Percentiles rank a stretch among this genome's conserved stretches.
Conservation (phyloP, 2,888 invertebrate genomes). For the Dysmachus trigonus region DNA sequence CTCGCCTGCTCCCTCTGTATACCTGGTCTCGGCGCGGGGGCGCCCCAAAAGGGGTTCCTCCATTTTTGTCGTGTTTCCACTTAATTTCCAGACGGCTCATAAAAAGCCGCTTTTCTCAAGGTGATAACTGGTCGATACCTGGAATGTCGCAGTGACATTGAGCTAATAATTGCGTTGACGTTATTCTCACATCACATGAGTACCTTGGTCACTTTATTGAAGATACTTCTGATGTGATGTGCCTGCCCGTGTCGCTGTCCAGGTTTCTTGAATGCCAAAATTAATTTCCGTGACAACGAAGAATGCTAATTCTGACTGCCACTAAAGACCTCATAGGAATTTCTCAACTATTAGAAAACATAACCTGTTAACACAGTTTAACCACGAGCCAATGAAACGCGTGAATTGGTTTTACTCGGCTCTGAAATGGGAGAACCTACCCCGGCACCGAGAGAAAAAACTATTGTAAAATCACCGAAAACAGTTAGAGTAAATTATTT, state of each 20-base stretch:
- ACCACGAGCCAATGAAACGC: too few relatives aligned
- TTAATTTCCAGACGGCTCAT: constrained; percentile 33
- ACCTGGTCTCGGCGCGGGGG: not conserved
- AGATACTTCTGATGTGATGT: not conserved
- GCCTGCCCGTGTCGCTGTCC: not conserved
- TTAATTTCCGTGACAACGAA: not conserved
- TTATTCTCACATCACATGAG: constrained; percentile 13
- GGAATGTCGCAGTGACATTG: constrained; percentile 17
- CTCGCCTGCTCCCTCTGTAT: not conserved
- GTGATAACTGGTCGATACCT: constrained; percentile 23
- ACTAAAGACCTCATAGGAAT: not conserved
- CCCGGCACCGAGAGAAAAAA: too few relatives aligned
- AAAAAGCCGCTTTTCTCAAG: constrained; percentile 36
- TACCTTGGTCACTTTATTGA: not conserved
- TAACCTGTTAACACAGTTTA: too few relatives aligned
- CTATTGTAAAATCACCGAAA: too few relatives aligned
- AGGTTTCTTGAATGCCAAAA: not conserved
- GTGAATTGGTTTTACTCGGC: too few relatives aligned
- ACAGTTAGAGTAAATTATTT: too few relatives aligned
- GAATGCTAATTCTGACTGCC: not conserved
- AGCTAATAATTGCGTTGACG: constrained; percentile 31
- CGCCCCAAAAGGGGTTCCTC: constrained; percentile 13
- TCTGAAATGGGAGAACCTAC: too few relatives aligned
- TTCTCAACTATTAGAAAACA: too few relatives aligned
- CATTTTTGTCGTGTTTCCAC: constrained; percentile 18